Conservation (phyloP, 2,113 vertebrate genomes). For the Ophiodon elongatus region DNA sequence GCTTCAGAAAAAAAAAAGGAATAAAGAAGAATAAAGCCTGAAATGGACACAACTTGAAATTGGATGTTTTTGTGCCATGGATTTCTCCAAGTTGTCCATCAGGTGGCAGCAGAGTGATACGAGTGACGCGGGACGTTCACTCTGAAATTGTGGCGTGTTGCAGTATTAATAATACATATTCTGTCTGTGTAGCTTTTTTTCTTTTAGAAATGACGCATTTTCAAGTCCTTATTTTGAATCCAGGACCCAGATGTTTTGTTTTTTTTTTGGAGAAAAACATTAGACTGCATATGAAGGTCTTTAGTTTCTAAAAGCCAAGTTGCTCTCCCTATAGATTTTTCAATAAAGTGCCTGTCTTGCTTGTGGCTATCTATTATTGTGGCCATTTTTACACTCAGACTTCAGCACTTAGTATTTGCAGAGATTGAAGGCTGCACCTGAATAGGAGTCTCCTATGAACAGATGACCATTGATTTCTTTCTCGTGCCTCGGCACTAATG, state of each 20-base stretch:
- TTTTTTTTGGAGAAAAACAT: conserved; percentile 41
- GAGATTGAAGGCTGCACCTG: conserved; percentile 86
- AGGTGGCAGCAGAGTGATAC: conserved; percentile 64
- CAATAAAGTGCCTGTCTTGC: conserved; percentile 69
- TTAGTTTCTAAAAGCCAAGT: conserved; percentile 67
- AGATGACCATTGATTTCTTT: conserved; percentile 89
- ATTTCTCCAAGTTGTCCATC: conserved; percentile 33
- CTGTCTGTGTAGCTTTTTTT: neutral
- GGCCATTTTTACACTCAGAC: conserved; percentile 58
- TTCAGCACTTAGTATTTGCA: conserved; percentile 79
- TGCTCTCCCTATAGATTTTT: conserved; percentile 69
- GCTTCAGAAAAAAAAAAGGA: neutral
- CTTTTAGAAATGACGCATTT: conserved; percentile 7
- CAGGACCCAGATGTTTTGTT: conserved; percentile 16
- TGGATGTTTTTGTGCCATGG: conserved; percentile 4
- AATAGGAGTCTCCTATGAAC: conserved; percentile 84
- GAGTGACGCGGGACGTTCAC: neutral
- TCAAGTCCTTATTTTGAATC: conserved; percentile 3
- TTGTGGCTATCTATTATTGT: conserved; percentile 55
- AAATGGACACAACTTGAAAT: neutral
- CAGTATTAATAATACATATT: neutral
- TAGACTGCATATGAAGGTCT: conserved; percentile 43
- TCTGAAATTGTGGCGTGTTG: neutral
- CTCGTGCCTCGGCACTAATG: conserved; percentile 86
- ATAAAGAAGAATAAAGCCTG: neutral